Evolutionary conservation across 2,113 vertebrate species (phyloP), one percentile per base, ranked within the genome.

Genomic region (Garra rufa): DNA sequence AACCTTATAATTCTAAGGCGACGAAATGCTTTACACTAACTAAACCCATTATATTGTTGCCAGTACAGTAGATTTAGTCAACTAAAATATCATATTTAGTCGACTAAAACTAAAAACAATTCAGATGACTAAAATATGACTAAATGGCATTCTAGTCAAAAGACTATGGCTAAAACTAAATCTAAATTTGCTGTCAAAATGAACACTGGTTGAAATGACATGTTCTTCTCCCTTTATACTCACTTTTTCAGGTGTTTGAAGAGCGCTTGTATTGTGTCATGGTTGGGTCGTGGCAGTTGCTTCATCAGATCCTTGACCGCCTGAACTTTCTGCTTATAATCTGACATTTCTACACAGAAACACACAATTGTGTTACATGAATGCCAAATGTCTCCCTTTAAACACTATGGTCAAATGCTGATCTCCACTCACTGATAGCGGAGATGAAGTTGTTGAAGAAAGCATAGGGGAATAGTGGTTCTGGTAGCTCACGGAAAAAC

Each of bases 401-500:
- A 41, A n/a, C 15, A 21, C 67, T 13, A 17, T 9, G 38, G 19
- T 9, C 30, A 84, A 26, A 82, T 24, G 13, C 0, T 59, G 24
- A 13, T 24, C 13, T 13, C 7, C 70, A 96, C 98, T 93, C 95
- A 99, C 98, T 99, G 90, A 99, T 98, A 83, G 96, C 96, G 90
- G 90, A 94, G 89, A 99, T 93, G 88, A 99, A 99, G 92, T 99
- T 96, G 65, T 96, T 95, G 92, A 99, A 99, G 88, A 94, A 92
- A 79, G 91, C 90, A 88, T 94, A 99, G 83, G 96, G 97, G 92
- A 99, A 99, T 24, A 99, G 95, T 0, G 97, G 97, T 86, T 99
- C 98, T 0, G 98, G 96, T 79, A 99, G 90, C 92, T 99, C 98
- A 89, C 97, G 94, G 92, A 99, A 99, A 93, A 96, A 98, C 98